phyloP scores from a whole-genome alignment of 2,888 invertebrate species.

The Cataglyphis altisquamis region DNA sequence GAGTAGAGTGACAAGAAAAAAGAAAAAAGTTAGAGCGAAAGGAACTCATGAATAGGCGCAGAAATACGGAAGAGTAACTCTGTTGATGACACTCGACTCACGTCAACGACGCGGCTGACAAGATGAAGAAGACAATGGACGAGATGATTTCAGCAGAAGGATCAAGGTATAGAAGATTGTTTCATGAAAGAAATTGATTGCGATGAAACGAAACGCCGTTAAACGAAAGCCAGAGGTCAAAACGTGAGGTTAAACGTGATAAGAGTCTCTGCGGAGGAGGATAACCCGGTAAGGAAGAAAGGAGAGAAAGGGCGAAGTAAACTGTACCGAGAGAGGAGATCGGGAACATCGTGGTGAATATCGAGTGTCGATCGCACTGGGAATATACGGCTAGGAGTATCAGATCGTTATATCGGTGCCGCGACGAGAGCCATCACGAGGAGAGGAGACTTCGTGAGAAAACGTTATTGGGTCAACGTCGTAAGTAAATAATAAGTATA shows the following conservation, averaged over 20 bases:
- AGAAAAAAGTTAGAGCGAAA: background rate
- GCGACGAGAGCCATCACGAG: background rate
- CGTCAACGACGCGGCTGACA: background rate
- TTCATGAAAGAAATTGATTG: background rate
- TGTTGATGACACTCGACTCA: conserved; percentile 28
- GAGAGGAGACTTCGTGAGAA: background rate
- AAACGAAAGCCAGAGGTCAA: conserved; percentile 22
- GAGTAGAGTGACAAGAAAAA: background rate
- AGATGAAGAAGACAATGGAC: conserved; percentile 1
- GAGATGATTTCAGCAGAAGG: background rate
- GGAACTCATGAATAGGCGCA: background rate
- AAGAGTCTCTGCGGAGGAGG: background rate
- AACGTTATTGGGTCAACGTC: background rate
- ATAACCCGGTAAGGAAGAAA: conserved; percentile 18
- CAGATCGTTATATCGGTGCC: conserved; percentile 20
- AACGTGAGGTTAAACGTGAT: conserved; percentile 17
- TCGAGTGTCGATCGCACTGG: conserved; percentile 33
- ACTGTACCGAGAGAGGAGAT: conserved; percentile 2
- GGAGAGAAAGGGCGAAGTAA: conserved; percentile 40
- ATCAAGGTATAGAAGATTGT: background rate
- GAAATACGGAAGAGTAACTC: conserved; percentile 31
- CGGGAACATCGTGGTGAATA: conserved; percentile 17
- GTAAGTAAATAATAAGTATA: conserved; percentile 7
- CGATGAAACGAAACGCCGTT: conserved; percentile 24
- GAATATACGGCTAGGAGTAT: background rate